Evolutionary conservation across 2,888 invertebrate species (phyloP).

Genomic region (Tromatobia lineatoria): DNA sequence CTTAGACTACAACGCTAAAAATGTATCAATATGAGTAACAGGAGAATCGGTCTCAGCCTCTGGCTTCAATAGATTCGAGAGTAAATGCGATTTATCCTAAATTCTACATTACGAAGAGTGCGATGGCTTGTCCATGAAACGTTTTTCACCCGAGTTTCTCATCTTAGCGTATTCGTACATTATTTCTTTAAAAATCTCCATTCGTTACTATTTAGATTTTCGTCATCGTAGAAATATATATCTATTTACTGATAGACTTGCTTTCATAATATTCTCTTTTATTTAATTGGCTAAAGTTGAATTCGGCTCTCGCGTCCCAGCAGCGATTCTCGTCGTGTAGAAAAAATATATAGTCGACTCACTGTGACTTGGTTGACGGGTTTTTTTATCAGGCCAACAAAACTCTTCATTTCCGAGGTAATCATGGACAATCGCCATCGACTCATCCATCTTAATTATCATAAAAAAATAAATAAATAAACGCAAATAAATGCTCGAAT

Average conservation of each 20-base stretch:
- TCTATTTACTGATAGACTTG: conserved; percentile 29
- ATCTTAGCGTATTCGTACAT: conserved; percentile 8
- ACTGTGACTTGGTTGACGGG: conserved; percentile 63
- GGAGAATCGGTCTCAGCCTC: background rate
- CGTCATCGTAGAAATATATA: conserved; percentile 58
- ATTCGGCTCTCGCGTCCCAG: conserved; percentile 57
- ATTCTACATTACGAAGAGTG: background rate
- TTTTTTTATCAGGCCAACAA: conserved; percentile 15
- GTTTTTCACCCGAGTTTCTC: conserved; percentile 16
- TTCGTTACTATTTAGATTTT: conserved; percentile 27
- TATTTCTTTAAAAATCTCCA: background rate
- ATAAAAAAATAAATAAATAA: background rate
- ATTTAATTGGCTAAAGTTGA: conserved; percentile 44
- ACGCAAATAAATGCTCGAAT: background rate
- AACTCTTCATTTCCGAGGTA: conserved; percentile 1
- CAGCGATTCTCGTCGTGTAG: conserved; percentile 65
- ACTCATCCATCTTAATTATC: background rate
- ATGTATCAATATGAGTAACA: background rate
- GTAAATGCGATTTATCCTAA: background rate
- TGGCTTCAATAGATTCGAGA: background rate
- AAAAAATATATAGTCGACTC: conserved; percentile 70
- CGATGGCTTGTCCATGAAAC: conserved; percentile 10
- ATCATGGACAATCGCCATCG: conserved; percentile 14
- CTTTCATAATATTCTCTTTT: conserved; percentile 19
- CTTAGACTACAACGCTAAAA: conserved; percentile 24